Conservation (phyloP, 2,113 vertebrate genomes). For the Dolichotis patagonum region DNA sequence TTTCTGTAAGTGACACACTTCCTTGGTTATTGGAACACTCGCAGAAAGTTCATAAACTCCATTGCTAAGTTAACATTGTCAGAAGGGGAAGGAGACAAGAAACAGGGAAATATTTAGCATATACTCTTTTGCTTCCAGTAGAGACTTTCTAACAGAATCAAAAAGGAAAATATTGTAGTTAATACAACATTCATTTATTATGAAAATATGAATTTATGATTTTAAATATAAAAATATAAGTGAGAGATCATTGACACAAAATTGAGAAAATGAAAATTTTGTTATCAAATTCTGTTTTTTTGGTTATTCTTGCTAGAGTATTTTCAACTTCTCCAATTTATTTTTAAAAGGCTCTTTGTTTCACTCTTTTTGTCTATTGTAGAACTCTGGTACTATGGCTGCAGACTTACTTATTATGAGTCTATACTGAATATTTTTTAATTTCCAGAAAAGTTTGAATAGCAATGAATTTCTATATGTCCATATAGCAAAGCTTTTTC, state of each 20-base stretch:
- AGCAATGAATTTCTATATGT: not conserved
- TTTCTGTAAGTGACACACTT: not conserved
- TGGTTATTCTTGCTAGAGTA: not conserved
- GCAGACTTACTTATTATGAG: constrained; percentile 16
- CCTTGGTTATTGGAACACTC: not conserved
- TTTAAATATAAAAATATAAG: not conserved
- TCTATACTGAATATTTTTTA: constrained; percentile 7
- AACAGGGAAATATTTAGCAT: not conserved
- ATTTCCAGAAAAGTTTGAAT: constrained; percentile 15
- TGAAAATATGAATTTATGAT: not conserved
- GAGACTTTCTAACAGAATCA: not conserved
- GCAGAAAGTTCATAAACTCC: not conserved
- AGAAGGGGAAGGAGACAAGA: not conserved
- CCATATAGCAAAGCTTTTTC: not conserved
- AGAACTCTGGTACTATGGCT: not conserved
- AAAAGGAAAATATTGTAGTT: constrained; percentile 4
- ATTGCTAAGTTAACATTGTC: not conserved
- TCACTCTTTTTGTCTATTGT: constrained; percentile 30
- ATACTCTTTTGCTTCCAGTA: not conserved
- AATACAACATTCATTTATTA: not conserved
- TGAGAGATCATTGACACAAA: not conserved
- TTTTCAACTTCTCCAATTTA: not conserved
- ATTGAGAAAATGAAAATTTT: not conserved
- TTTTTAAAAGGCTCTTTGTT: constrained; percentile 17
- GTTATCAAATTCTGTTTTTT: not conserved